phyloP scores from a whole-genome alignment of 2,888 invertebrate genomes.

The Drosophila antonietae region DNA sequence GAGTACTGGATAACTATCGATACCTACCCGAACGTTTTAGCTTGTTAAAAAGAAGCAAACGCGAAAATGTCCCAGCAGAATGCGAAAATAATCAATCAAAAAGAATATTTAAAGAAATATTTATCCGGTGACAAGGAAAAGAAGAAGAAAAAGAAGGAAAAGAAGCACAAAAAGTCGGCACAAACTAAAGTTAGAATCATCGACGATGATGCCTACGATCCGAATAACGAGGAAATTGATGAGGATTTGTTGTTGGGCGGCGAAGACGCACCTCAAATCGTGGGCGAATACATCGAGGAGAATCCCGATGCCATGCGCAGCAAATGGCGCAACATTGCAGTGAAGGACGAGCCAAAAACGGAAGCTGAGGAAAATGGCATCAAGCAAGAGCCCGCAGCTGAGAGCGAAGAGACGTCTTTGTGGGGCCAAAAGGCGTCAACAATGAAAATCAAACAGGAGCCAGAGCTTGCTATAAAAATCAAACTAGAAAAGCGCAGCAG shows the following conservation, averaged over 20 bases:
- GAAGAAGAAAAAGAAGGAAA: constrained; percentile 87
- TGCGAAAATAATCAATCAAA: constrained; percentile 87
- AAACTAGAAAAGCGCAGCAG: constrained; percentile 62
- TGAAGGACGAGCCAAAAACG: constrained; percentile 64
- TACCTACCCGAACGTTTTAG: constrained; percentile 16
- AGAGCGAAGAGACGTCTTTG: constrained; percentile 39
- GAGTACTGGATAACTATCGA: constrained; percentile 12
- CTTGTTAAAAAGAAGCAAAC: background rate
- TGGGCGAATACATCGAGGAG: constrained; percentile 93
- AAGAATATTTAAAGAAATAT: constrained; percentile 92
- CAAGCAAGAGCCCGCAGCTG: constrained; percentile 49
- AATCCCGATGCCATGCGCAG: constrained; percentile 87
- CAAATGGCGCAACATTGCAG: constrained; percentile 83
- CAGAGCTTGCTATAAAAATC: constrained; percentile 28
- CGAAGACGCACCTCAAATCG: constrained; percentile 97
- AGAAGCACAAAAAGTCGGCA: constrained; percentile 56
- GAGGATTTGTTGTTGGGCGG: constrained; percentile 89
- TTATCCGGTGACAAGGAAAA: constrained; percentile 87
- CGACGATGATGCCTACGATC: constrained; percentile 90
- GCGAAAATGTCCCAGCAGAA: constrained; percentile 68
- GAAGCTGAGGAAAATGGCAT: constrained; percentile 39
- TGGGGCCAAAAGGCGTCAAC: constrained; percentile 73
- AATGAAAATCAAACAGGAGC: constrained; percentile 47
- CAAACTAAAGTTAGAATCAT: constrained; percentile 90
- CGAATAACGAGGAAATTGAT: constrained; percentile 85